phyloP scores from a whole-genome alignment of 2,113 vertebrate genomes.

The Tretioscincus oriximinensis region DNA sequence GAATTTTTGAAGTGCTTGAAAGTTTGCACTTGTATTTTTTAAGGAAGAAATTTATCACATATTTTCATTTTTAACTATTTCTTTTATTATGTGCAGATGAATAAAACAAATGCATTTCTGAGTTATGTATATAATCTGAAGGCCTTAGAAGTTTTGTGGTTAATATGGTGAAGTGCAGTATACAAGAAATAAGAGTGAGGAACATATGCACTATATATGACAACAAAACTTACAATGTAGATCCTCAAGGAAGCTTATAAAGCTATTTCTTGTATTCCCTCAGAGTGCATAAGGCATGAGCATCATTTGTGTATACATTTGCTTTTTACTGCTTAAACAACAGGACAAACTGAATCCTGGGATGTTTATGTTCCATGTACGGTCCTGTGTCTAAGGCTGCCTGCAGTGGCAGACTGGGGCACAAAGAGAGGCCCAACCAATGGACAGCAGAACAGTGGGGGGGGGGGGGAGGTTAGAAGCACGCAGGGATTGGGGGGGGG shows the following conservation, averaged over 20 bases:
- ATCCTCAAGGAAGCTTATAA: neutral
- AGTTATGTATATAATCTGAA: neutral
- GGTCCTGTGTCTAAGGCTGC: neutral
- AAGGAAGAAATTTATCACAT: neutral
- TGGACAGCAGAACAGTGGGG: no score
- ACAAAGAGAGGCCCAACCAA: no score
- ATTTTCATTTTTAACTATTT: neutral
- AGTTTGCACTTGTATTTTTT: neutral
- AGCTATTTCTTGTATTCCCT: neutral
- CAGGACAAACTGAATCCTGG: neutral
- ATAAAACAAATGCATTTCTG: neutral
- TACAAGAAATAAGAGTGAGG: neutral
- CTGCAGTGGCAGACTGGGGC: no score
- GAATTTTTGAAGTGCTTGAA: no score
- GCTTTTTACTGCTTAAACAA: constrained; percentile 7
- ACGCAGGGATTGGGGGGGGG: no score
- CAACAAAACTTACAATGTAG: neutral
- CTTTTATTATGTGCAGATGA: neutral
- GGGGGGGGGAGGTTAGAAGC: no score
- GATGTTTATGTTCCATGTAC: neutral
- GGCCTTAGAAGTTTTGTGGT: neutral
- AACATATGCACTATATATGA: neutral
- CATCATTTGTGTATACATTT: neutral
- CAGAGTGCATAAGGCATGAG: neutral
- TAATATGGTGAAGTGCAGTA: neutral